phyloP scores from a whole-genome alignment of 1,140 invertebrate genomes.

The Pinna nobilis region DNA sequence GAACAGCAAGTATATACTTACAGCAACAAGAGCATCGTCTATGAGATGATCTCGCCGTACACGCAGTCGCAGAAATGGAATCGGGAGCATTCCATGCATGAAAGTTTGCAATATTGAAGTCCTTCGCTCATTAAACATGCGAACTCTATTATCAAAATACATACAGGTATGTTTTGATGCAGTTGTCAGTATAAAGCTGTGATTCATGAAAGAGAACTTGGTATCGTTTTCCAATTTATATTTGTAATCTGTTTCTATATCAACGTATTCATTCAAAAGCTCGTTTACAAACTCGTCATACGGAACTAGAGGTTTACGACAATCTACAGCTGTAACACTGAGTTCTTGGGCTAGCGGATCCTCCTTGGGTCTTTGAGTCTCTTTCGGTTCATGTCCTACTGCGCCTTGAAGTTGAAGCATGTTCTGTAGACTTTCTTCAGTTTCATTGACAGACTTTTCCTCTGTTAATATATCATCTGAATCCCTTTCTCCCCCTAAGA shows the following conservation, averaged over 20 bases:
- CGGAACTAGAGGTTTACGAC: conserved; percentile 86
- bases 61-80: conserved; percentile 90
- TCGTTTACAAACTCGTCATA: conserved; percentile 96
- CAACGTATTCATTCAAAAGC: conserved; percentile 90
- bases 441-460: conserved; percentile 64
- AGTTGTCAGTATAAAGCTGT: conserved; percentile 93
- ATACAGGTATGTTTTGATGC: conserved; percentile 92
- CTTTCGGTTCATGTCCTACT: conserved; percentile 67
- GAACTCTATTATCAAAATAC: conserved; percentile 95
- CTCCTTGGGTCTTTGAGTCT: conserved; percentile 63
- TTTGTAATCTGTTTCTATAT: conserved; percentile 94
- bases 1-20: no score
- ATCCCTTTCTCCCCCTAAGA: conserved; percentile 88
- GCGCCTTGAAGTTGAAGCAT: conserved; percentile 64
- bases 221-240: conserved; percentile 82
- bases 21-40: conserved; percentile 92
- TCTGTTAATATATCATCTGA: conserved; percentile 75
- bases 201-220: conserved; percentile 94
- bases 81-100: conserved; percentile 83
- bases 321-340: conserved; percentile 85
- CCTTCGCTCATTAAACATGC: conserved; percentile 94
- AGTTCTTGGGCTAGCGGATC: conserved; percentile 78
- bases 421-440: conserved; percentile 66
- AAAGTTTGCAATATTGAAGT: conserved; percentile 87
- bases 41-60: conserved; percentile 90